These are phyloP conservation scores for Cisticola juncidis DNA, from an alignment of 2,113 vertebrate species.

Conservation along the genomic window DNA sequence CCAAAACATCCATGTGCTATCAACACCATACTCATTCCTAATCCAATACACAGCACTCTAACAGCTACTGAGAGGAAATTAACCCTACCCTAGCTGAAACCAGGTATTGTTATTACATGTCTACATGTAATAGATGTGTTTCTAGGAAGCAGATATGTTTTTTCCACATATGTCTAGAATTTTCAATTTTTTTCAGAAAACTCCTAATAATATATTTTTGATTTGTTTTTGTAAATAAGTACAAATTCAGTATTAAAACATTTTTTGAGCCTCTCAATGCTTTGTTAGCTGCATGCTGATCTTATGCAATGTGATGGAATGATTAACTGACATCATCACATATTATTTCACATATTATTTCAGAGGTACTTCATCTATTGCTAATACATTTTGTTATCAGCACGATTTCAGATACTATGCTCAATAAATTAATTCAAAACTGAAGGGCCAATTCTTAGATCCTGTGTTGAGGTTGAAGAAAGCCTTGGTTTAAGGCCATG, in stretches of 20 bases:
- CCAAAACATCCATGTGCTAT: not conserved
- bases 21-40: not conserved
- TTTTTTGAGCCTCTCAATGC: not conserved
- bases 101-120: not conserved
- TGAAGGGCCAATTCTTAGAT: not conserved
- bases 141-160: not conserved
- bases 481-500: not conserved
- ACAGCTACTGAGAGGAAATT: not conserved
- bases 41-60: not conserved
- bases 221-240: not conserved
- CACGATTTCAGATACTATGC: not conserved
- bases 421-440: not conserved
- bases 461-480: not conserved
- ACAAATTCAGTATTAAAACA: not conserved
- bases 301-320: not conserved
- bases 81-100: not conserved
- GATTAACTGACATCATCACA: not conserved
- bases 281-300: not conserved
- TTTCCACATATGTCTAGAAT: not conserved
- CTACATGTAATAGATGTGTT: not conserved
- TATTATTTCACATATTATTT: not conserved
- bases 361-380: not conserved
- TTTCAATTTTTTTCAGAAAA: not conserved
- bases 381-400: not conserved
- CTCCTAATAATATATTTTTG: not conserved